phyloP scores from a whole-genome alignment of 1,140 invertebrate species.

The Nylanderia fulva region DNA sequence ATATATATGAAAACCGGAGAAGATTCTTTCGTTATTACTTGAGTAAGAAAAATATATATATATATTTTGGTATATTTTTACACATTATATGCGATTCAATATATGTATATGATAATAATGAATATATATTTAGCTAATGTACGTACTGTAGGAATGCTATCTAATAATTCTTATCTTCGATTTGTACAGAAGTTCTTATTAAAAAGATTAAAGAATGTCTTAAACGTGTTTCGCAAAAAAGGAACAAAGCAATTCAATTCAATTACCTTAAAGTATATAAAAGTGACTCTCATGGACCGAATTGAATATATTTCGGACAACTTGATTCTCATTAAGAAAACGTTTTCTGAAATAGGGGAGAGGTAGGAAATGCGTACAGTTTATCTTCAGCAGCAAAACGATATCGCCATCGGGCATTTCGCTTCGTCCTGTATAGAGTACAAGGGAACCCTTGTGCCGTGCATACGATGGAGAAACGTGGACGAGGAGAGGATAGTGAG shows the following conservation, averaged over 20 bases:
- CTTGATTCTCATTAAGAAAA: constrained; percentile 33
- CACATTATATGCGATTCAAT: not conserved
- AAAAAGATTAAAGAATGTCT: not conserved
- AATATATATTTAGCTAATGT: constrained; percentile 4
- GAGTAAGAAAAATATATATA: no score
- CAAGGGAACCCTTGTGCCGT: constrained; percentile 64
- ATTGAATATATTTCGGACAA: not conserved
- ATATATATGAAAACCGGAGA: not conserved
- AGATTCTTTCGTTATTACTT: not conserved
- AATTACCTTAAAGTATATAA: not conserved
- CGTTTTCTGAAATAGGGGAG: not conserved
- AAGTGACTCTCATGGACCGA: not conserved
- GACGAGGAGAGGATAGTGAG: not conserved
- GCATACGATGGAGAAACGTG: constrained; percentile 26
- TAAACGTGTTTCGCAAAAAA: not conserved
- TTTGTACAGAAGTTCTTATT: not conserved
- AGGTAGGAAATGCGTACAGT: constrained; percentile 45
- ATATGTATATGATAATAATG: not conserved
- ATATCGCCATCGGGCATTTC: constrained; percentile 71
- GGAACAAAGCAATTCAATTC: not conserved
- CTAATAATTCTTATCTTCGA: not conserved
- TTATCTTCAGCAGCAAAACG: constrained; percentile 63
- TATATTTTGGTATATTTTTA: not conserved
- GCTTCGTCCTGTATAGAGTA: constrained; percentile 58
- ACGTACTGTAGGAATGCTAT: not conserved